Conservation (phyloP, 2,797 vertebrate genomes). For the Lepilemur septentrionalis region DNA sequence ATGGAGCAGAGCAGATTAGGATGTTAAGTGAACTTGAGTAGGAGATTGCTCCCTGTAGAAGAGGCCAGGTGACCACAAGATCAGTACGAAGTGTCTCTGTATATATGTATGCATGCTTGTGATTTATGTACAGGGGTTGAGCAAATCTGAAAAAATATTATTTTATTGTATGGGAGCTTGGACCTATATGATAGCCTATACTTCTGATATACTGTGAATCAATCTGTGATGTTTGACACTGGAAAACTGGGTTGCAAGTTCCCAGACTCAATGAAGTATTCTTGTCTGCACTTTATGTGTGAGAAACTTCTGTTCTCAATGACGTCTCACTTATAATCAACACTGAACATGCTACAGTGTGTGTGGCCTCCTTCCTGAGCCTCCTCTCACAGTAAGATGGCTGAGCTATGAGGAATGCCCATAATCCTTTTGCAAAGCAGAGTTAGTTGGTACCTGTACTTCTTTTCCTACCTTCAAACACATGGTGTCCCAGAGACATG, state of each 20-base stretch:
- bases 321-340: background rate
- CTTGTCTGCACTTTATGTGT: background rate
- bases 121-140: background rate
- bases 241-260: background rate
- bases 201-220: background rate
- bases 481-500: background rate
- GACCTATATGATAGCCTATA: background rate
- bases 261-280: background rate
- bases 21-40: background rate
- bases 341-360: rapidly evolving
- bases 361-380: background rate
- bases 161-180: background rate
- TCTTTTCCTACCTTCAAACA: background rate
- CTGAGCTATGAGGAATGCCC: background rate
- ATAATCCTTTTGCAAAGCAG: no score
- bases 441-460: background rate
- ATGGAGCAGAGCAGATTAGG: background rate
- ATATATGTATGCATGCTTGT: rapidly evolving
- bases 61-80: no score
- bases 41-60: background rate
- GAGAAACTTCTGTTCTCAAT: background rate
- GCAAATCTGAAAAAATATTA: background rate
- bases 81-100: background rate
- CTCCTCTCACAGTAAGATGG: background rate
- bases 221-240: background rate